Evolutionary conservation across 2,797 vertebrate genomes (phyloP).

Genomic region (Rhyacichthys aspro): DNA sequence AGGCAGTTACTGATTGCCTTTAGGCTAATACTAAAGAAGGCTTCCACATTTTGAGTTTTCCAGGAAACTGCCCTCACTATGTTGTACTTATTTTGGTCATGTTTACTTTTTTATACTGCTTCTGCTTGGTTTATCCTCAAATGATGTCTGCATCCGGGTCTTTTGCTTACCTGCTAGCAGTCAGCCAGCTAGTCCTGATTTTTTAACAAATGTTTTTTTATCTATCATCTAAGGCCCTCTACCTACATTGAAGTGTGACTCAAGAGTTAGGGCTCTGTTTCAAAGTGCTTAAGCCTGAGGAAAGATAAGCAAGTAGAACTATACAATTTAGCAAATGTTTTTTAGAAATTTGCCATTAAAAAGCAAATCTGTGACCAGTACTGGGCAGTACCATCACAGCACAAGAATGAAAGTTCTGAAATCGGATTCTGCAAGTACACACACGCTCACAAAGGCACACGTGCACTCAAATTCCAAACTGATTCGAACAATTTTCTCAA

Average conservation of each 20-base stretch:
- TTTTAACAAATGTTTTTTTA: neutral
- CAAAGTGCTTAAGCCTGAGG: neutral
- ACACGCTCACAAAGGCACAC: neutral
- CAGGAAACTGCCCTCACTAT: neutral
- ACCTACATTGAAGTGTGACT: neutral
- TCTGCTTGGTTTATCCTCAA: neutral
- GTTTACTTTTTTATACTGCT: neutral
- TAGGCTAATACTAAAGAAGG: neutral
- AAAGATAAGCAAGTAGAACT: no score
- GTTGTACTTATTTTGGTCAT: no score
- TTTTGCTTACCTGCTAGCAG: neutral
- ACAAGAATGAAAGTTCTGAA: neutral
- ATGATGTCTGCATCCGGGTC: neutral
- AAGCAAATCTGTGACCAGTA: neutral
- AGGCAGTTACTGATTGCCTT: neutral
- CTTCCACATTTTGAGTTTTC: neutral
- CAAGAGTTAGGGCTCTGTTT: neutral
- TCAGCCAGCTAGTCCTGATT: neutral
- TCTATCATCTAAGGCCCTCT: slow-evolving; percentile 4
- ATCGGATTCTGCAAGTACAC: neutral
- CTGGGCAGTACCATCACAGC: no score
- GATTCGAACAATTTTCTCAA: slow-evolving; percentile 26
- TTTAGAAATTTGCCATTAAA: neutral
- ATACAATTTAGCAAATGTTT: no score
- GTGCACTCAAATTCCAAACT: neutral